A percentile compares a stretch with the other conserved stretches of the same genome.
phyloP scores from a whole-genome alignment of 2,797 vertebrate genomes.

The Hephaestus fuliginosus region DNA sequence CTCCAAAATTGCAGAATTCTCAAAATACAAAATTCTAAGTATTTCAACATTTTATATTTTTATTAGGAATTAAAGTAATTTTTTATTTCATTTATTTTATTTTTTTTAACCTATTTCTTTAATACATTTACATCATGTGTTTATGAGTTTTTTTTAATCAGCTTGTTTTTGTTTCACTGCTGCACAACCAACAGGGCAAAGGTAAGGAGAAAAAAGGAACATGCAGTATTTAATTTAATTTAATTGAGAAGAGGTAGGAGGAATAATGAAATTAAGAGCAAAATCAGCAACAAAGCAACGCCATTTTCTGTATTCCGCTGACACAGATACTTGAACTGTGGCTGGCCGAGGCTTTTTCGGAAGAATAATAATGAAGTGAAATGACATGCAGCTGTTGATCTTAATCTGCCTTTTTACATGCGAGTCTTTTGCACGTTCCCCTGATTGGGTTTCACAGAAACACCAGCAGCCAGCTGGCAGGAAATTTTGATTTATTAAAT shows the following conservation, averaged over 20 bases:
- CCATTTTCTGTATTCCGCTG: background rate
- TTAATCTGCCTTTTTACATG: conserved; percentile 35
- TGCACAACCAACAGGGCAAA: background rate
- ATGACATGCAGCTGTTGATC: conserved; percentile 60
- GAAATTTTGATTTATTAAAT: background rate
- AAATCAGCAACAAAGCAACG: background rate
- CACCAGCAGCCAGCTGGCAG: conserved; percentile 14
- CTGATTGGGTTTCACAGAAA: conserved; percentile 24
- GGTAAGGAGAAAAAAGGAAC: background rate
- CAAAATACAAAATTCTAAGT: too few species aligned
- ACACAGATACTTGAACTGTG: conserved; percentile 24
- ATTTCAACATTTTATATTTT: background rate
- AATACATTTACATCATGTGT: background rate
- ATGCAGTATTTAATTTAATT: background rate
- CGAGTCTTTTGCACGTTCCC: conserved; percentile 13
- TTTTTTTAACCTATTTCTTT: too few species aligned
- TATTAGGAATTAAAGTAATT: background rate
- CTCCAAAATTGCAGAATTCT: background rate
- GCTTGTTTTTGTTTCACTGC: background rate
- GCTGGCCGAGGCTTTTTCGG: background rate
- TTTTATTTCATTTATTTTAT: too few species aligned
- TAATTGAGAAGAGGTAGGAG: background rate
- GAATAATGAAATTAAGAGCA: background rate
- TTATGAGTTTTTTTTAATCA: background rate
- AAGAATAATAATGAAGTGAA: conserved; percentile 39